Evolutionary conservation across 2,797 vertebrate species (phyloP).

Genomic region (Neosilurus hyrtlii): DNA sequence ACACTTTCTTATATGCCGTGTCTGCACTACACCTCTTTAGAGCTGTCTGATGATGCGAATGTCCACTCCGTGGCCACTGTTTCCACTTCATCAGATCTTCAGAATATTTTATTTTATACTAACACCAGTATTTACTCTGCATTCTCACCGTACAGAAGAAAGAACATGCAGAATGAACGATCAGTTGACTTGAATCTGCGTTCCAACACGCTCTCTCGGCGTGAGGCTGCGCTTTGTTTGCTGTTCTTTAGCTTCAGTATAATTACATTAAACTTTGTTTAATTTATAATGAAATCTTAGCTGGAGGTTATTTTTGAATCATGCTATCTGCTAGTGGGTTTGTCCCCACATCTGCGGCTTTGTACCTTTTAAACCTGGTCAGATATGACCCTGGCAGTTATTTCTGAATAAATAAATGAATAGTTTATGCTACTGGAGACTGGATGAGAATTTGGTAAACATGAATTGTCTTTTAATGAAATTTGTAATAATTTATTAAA

Average conservation of each 20-base stretch:
- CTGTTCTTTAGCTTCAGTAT: too few species aligned
- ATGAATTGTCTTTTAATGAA: not conserved
- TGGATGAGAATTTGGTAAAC: not conserved
- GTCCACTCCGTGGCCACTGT: not conserved
- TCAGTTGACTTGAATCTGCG: not conserved
- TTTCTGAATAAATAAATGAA: not conserved
- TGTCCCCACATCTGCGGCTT: too few species aligned
- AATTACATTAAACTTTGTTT: not conserved
- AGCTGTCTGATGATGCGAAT: not conserved
- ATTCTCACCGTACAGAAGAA: not conserved
- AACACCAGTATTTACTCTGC: not conserved
- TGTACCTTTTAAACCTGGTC: too few species aligned
- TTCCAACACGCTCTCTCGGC: not conserved
- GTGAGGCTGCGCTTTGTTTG: not conserved
- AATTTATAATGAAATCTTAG: not conserved
- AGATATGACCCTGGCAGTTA: too few species aligned
- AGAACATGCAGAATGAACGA: not conserved
- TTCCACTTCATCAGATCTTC: accelerated
- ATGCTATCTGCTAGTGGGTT: too few species aligned
- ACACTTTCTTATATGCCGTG: not conserved
- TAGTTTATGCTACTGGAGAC: not conserved
- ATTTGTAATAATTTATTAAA: not conserved
- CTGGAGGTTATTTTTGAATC: not conserved
- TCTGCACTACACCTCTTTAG: not conserved
- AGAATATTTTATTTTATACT: not conserved